Evolutionary conservation across 1,140 invertebrate genomes (phyloP), one percentile per base, ranked within the genome.

Genomic region (Trissolcus basalis): DNA sequence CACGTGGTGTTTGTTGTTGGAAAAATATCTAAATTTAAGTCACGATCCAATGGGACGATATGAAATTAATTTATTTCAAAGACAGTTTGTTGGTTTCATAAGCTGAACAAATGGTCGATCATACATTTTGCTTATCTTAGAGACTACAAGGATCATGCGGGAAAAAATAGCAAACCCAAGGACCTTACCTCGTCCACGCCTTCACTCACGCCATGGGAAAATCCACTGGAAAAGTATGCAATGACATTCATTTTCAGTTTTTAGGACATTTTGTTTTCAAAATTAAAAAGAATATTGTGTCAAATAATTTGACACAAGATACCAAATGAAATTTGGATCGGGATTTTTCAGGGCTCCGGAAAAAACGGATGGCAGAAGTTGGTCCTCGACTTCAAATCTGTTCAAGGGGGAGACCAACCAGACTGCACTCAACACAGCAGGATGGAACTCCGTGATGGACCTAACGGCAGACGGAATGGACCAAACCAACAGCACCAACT

Each of bases 121-220:
- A 3, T 27, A 3, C 19, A 3, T 27, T 27, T 27, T 27, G 19
- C 2, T 6, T 27, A 3, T 39, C 9, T 53, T 78, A 93, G 92
- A 80, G 96, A 96, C 83, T 97, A 96, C 87, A 96, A 96, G 86
- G 95, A 97, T 81, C 95, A 96, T 88, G 93, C 93, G 11, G 92
- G 91, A 41, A 90, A 86, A 91, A 92, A 82, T 91, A 91, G 81
- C 90, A 92, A 51, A 89, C 90, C 70, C 71, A 90, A 94, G 80
- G 93, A 94, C 69, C 90, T 92, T 44, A 93, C 94, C 43, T 91
- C 92, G 32, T 95, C 94, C 35, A 92, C 94, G 10, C 94, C 94
- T 8, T 93, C 90, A 86, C 89, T 95, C 45, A 91, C 92, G 39
- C 88, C 89, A 51, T 92, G 91, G 90, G 92, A 90, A 89, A 90